Evolutionary conservation across 2,888 invertebrate species (phyloP).

Genomic region (Lithophane ornitopus): DNA sequence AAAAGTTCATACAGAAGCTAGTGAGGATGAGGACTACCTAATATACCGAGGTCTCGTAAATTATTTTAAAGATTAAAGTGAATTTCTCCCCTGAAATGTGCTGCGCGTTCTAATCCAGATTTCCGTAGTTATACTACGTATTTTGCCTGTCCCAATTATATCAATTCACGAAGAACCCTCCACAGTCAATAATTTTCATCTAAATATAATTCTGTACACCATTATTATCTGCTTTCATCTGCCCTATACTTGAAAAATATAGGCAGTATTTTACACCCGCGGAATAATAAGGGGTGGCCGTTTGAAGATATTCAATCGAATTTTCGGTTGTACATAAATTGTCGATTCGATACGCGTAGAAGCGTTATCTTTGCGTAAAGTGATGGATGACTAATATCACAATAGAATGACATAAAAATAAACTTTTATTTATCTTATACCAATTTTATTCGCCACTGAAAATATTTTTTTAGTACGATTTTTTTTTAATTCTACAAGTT

Average conservation of each 20-base stretch:
- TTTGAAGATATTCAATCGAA: slow-evolving; percentile 20
- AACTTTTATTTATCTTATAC: not conserved
- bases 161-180: no score
- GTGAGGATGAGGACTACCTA: not conserved
- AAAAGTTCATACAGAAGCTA: not conserved
- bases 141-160: no score
- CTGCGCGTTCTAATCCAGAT: no score
- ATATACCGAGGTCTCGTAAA: no score
- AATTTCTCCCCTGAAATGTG: not conserved
- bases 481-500: not conserved
- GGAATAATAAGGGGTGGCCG: slow-evolving; percentile 15
- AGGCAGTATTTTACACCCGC: not conserved
- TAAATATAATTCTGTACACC: not conserved
- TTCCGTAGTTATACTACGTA: not conserved
- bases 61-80: not conserved
- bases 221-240: not conserved
- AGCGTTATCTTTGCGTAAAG: slow-evolving; percentile 13
- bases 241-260: not conserved
- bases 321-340: slow-evolving; percentile 29
- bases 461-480: not conserved
- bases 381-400: slow-evolving; percentile 41
- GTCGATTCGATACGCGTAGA: slow-evolving; percentile 14
- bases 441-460: not conserved
- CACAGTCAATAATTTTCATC: no score
- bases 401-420: slow-evolving; percentile 36